Evolutionary conservation across 2,113 vertebrate species (phyloP), one percentile per base, ranked within the genome.

Genomic region (Erythrolamprus reginae): DNA sequence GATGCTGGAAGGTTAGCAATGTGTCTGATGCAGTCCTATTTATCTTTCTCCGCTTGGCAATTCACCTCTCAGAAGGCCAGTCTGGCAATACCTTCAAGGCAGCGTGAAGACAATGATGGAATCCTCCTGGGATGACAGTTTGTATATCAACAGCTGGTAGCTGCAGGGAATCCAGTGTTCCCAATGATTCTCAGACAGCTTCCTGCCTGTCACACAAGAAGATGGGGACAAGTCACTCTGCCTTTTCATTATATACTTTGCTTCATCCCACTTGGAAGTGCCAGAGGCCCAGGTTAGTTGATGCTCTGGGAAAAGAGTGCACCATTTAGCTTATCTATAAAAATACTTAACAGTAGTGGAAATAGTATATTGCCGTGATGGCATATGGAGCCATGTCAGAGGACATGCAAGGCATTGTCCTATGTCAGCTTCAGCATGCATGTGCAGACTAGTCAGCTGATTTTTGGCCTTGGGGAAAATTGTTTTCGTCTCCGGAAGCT

Each of bases 91-190:
- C 84, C 91, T 91, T 87, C 52, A 89, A 92, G 65, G 84, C 24
- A 82, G 88, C n/a, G 2, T 26, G 53, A 87, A 65, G 53, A 83
- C 65, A 58, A 87, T 92, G 84, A 90, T 88, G 88, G 87, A 89
- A 65, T 87, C 6, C 84, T 83, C 53, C 24, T 24, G 77, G 88
- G 26, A 55, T 87, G 91, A 83, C 77, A 90, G 88, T 88, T 88
- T 84, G 85, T 90, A 88, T 52, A 88, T 90, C 88, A 92, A 89
- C 84, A 84, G 77, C 70, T 87, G 85, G 88, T 77, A 83, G 91
- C 91, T 90, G 47, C 70, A 65, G 70, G 91, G 53, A n/a, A 87
- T 87, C 65, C 52, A 89, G 61, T 65, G 53, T 89, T n/a, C 53
- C 82, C 88, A 65, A 2, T 52, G 47, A 55, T 87, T 17, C 65